phyloP scores from a whole-genome alignment of 1,140 invertebrate genomes.

The Drosophila nasuta region DNA sequence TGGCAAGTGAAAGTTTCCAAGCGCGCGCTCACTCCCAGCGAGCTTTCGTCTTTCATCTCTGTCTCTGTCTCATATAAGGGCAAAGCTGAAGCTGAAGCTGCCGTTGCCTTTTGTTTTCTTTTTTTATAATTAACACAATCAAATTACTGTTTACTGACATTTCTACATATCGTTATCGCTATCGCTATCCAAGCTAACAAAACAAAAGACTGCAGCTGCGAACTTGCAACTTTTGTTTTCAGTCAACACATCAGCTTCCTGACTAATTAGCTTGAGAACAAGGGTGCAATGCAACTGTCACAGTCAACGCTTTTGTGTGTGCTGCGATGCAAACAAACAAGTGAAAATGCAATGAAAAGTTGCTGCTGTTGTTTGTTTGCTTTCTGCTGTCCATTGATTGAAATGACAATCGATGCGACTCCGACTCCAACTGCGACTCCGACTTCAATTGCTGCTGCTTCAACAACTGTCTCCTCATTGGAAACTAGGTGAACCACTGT shows the following conservation, averaged over 20 bases:
- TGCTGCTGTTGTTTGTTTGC: constrained; percentile 39
- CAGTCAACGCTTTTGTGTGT: constrained; percentile 26
- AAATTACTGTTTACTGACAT: constrained; percentile 63
- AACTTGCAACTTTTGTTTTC: constrained; percentile 67
- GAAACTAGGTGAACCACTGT: constrained; percentile 79
- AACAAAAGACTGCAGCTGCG: constrained; percentile 65
- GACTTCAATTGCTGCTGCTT: background rate
- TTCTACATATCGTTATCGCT: constrained; percentile 56
- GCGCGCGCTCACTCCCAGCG: constrained; percentile 51
- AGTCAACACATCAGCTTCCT: constrained; percentile 23
- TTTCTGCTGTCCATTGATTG: constrained; percentile 70
- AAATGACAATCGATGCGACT: constrained; percentile 67
- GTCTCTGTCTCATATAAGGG: constrained; percentile 76
- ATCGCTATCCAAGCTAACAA: constrained; percentile 9
- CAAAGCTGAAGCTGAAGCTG: constrained; percentile 44
- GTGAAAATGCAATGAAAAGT: constrained; percentile 82
- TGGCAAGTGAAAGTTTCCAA: constrained; percentile 73
- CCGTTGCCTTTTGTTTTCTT: constrained; percentile 66
- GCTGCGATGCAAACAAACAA: constrained; percentile 59
- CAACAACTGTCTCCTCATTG: constrained; percentile 53
- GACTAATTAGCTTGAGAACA: constrained; percentile 46
- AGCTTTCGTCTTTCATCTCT: constrained; percentile 61
- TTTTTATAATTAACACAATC: constrained; percentile 82
- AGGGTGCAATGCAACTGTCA: constrained; percentile 20
- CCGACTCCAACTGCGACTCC: background rate